Evolutionary conservation across 2,113 vertebrate species (phyloP), one percentile per base, ranked within the genome.

Genomic region (Myxocyprinus asiaticus): DNA sequence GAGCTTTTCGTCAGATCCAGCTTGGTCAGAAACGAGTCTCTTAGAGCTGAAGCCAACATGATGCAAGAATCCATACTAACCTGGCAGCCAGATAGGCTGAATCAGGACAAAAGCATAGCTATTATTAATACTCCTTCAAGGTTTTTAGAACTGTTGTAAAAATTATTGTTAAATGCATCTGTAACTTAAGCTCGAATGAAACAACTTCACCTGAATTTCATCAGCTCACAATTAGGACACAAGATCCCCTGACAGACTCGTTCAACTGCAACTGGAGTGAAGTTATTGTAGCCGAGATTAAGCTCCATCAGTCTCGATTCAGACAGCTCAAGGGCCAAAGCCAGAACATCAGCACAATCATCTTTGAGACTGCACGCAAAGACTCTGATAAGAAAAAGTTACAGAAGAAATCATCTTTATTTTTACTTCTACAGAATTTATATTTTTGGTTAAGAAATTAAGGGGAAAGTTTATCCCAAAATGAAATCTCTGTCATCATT

Each of bases 1-100:
- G 15, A 9, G 48, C 77, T 78, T 14, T 15, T 58, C 55, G 65
- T 67, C 70, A 83, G 65, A 47, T 64, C 70, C 77, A 83, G 42
- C 5, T 68, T 71, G 17, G 11, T 68, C 14, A 83, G 77, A 45
- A 58, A 75, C 6, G 70, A 79, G 5, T 67, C 64, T 42, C 66
- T 51, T 6, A 83, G 44, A 14, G 67, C 48, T 64, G 48, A 63
- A 7, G 56, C 65, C 48, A 83, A 14, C 14, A 9, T 14, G 6
- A 5, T 47, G 58, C 77, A 80, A 73, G 15, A 15, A 12, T 59
- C 75, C 42, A 47, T 45, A 47, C 65, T 64, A 5, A 84, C 42
- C 7, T 11, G 7, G 55, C 59, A 76, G 48, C 58, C 51, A n/a
- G 45, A 17, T 15, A 83, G 15, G 14, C 72, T 64, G 42, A 67